A percentile compares a stretch with the other conserved stretches of the same genome.
Evolutionary conservation across 2,797 vertebrate genomes (phyloP).

Genomic region (Gallinago nigripennis): DNA sequence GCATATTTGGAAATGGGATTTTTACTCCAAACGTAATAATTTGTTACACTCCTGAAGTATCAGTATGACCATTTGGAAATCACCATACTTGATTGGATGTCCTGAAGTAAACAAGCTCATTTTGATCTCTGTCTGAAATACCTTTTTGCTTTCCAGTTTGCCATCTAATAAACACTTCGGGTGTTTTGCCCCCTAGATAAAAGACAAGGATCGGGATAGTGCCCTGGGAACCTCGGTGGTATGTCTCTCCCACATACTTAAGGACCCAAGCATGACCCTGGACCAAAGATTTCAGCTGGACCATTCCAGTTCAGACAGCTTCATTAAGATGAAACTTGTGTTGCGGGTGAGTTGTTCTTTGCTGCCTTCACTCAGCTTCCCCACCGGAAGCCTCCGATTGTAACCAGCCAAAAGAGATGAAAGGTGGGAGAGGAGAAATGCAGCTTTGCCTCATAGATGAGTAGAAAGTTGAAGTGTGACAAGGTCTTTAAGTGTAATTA

Average conservation of each 20-base stretch:
- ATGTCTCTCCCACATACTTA: conserved; percentile 83
- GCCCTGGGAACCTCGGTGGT: conserved; percentile 82
- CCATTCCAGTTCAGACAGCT: conserved; percentile 88
- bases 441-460: background rate
- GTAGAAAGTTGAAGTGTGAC: background rate
- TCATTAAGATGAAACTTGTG: conserved; percentile 89
- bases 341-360: conserved; percentile 81
- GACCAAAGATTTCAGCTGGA: conserved; percentile 89
- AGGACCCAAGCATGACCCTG: conserved; percentile 79
- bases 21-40: background rate
- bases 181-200: conserved; percentile 77
- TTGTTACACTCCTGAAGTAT: background rate
- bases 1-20: background rate
- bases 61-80: background rate
- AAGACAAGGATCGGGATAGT: conserved; percentile 84
- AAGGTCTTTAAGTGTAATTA: background rate
- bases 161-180: background rate
- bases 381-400: background rate
- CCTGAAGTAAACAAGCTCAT: background rate
- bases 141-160: background rate
- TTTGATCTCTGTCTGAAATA: background rate
- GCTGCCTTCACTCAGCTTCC: rapidly evolving
- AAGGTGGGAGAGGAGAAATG: background rate
- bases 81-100: background rate
- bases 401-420: background rate